These are phyloP conservation scores for Podarcis muralis DNA, from an alignment of 2,113 vertebrate species.

Conservation along the genomic window DNA sequence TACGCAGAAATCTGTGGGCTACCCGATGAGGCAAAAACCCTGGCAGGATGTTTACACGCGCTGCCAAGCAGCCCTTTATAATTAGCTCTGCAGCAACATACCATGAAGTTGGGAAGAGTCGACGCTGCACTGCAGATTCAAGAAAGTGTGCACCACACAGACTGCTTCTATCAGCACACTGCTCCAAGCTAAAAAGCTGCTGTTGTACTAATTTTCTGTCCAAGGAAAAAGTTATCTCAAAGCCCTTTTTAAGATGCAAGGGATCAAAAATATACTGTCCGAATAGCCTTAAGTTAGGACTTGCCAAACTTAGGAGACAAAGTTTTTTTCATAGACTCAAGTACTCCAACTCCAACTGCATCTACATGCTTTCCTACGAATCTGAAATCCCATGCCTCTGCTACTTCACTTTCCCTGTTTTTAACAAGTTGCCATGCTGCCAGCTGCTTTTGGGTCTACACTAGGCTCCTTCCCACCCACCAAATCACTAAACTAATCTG, in stretches of 20 bases:
- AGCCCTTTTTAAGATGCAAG: background rate
- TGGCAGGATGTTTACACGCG: conserved; percentile 35
- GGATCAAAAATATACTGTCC: background rate
- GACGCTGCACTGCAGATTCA: conserved; percentile 13
- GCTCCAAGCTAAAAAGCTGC: background rate
- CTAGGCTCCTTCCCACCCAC: too few relatives aligned
- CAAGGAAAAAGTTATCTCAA: background rate
- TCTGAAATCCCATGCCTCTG: background rate
- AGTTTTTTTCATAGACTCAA: background rate
- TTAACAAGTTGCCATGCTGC: too few relatives aligned
- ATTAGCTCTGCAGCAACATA: conserved; percentile 46
- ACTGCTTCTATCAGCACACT: fast-evolving
- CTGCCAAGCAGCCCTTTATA: conserved; percentile 51
- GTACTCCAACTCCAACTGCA: background rate
- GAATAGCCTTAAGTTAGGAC: background rate
- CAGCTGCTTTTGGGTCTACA: too few relatives aligned
- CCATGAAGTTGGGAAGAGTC: conserved; percentile 26
- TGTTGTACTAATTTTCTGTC: background rate
- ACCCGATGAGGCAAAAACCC: background rate
- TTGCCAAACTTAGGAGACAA: background rate
- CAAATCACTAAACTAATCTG: too few relatives aligned
- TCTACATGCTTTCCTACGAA: background rate
- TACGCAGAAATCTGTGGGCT: conserved; percentile 16
- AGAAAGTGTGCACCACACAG: background rate
- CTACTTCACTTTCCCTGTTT: background rate